Base-by-base conservation (phyloP, 2,797 vertebrate species). In the Onychomys torridus region DNA sequence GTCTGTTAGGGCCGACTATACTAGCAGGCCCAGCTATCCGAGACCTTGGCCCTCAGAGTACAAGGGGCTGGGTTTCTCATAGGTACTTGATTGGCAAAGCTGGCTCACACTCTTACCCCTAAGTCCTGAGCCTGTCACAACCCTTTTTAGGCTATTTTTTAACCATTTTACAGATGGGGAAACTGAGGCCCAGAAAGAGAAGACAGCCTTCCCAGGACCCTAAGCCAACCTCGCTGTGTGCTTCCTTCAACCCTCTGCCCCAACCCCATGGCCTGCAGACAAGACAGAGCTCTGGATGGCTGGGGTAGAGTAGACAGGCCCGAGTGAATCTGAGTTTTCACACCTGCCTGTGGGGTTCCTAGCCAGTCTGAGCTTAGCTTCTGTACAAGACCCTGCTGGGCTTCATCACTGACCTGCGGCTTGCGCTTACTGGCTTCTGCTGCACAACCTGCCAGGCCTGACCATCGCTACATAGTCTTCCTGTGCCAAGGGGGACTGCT, bases 181-280 rank as follows among this genome's bases (percentile, higher is more conserved):
- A 95, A 89, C 84, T 11, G 34, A 96, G 93, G 69, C 16, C 40
- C 57, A 37, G 79, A 87, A 89, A 43, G 52, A 55, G 27, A 73
- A 6, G 34, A 43, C 27, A 82, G 46, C 10, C 7, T 59, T 86
- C 63, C n/a, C 13, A 83, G 69, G 32, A 16, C 8, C 71, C 40
- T 57, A 79, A 92, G 85, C 34, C 81, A 71, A 46, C 32, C 34
- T 73, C 16, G 25, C 29, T n/a, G 11, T 5, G 6, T 27, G 71
- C 40, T 59, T 77, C 40, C 49, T 75, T 9, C 61, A 81, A 8
- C 34, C 23, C 3, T 90, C 46, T 46, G 73, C 69, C 17, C 37
- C 0, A 0, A 52, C 5, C 27, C 52, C 40, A 25, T 12, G 11
- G 16, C 52, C 34, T 46, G 0, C n/a, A 29, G 77, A 4, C 61